A percentile compares a stretch with the other conserved stretches of the same genome.
These are phyloP conservation scores for Labeo catla DNA, from an alignment of 2,113 vertebrate species.

Conservation along the genomic window DNA sequence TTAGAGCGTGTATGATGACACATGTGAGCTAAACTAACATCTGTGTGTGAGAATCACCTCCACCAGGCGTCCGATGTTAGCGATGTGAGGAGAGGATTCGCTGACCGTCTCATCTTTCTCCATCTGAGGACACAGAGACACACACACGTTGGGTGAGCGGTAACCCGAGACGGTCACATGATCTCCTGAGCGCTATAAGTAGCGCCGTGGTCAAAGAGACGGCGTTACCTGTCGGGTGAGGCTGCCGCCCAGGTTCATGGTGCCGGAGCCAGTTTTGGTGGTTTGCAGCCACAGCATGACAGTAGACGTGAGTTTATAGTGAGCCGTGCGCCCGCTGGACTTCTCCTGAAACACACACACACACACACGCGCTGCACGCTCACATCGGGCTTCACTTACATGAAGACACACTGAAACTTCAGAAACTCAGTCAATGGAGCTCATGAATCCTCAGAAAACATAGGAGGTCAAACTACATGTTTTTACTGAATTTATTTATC, in stretches of 20 bases:
- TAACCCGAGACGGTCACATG: background rate
- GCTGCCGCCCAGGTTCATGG: constrained; percentile 98
- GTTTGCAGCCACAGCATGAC: constrained; percentile 99
- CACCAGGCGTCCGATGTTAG: constrained; percentile 96
- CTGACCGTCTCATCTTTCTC: constrained; percentile 97
- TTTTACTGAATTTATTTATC: too few species aligned
- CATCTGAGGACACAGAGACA: constrained; percentile 78
- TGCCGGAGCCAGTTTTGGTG: constrained; percentile 95
- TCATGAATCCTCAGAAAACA: too few species aligned
- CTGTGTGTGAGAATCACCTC: constrained; percentile 80
- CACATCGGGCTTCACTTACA: background rate
- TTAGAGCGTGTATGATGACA: background rate
- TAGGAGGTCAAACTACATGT: too few species aligned
- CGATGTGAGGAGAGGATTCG: constrained; percentile 95
- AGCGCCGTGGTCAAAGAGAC: background rate
- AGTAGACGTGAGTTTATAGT: constrained; percentile 99
- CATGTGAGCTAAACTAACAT: background rate
- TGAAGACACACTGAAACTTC: too few species aligned
- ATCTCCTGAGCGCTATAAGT: background rate
- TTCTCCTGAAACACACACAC: constrained; percentile 83
- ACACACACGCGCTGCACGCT: constrained; percentile 11
- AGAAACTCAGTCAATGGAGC: too few species aligned
- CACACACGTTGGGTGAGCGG: background rate
- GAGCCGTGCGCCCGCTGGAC: constrained; percentile 96
- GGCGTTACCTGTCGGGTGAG: constrained; percentile 95